Percentiles rank a stretch among this genome's conserved stretches.
Conservation (phyloP, 2,797 vertebrate species). For the Artibeus jamaicensis region DNA sequence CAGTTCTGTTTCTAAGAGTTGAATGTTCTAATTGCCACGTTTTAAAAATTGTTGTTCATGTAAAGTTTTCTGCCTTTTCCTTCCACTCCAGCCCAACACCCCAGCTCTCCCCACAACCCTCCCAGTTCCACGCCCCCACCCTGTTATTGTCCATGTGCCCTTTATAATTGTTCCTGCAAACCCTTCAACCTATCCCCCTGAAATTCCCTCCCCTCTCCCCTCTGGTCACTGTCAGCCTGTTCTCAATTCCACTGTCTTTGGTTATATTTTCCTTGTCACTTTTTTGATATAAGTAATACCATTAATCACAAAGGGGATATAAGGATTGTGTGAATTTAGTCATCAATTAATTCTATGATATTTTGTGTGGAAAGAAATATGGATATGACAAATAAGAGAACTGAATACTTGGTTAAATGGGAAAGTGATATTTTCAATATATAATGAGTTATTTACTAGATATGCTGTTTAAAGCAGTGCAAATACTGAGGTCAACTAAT, state of each 20-base stretch:
- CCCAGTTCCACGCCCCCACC: too few species aligned
- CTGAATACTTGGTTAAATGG: neutral
- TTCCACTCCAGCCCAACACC: too few species aligned
- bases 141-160: too few species aligned
- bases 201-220: too few species aligned
- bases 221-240: too few species aligned
- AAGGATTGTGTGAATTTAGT: neutral
- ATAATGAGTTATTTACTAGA: neutral
- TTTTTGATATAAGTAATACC: neutral
- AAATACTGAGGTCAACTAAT: neutral
- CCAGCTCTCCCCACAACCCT: too few species aligned
- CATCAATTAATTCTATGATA: neutral
- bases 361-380: neutral
- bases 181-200: too few species aligned
- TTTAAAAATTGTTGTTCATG: neutral
- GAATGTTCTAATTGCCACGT: neutral
- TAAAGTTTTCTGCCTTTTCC: too few species aligned
- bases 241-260: too few species aligned
- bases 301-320: neutral
- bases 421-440: neutral
- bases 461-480: neutral
- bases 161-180: too few species aligned
- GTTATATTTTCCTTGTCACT: neutral
- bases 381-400: neutral
- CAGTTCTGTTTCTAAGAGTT: neutral